Evolutionary conservation across 1,140 invertebrate species (phyloP).

Genomic region (Calliphora vicina): DNA sequence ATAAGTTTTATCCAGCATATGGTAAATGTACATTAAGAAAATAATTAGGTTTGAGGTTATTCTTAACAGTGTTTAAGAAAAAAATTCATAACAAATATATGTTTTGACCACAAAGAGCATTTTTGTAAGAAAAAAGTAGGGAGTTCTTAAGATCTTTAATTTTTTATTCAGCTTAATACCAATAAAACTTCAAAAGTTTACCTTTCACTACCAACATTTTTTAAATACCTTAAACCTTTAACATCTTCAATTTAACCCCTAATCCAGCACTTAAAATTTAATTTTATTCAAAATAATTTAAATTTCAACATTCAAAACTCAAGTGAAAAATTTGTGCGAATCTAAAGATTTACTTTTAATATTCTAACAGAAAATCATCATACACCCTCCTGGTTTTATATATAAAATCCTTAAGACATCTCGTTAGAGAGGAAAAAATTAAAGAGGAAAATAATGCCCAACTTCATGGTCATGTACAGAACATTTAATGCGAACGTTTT

Average conservation of each 20-base stretch:
- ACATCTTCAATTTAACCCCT: too few relatives aligned
- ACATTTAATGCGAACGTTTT: slow-evolving; percentile 5
- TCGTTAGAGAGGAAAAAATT: not conserved
- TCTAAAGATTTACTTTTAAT: not conserved
- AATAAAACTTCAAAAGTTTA: too few relatives aligned
- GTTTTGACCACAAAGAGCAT: too few relatives aligned
- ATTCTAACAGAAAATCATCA: not conserved
- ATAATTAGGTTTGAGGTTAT: not conserved
- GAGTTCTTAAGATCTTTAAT: too few relatives aligned
- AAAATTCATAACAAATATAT: too few relatives aligned
- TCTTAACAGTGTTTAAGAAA: too few relatives aligned
- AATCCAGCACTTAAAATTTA: not conserved
- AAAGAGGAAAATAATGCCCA: not conserved
- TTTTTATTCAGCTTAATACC: too few relatives aligned
- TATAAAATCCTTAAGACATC: not conserved
- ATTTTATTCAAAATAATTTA: not conserved
- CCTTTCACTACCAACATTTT: too few relatives aligned
- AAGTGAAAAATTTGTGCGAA: not conserved
- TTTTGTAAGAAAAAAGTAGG: too few relatives aligned
- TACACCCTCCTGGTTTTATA: not conserved
- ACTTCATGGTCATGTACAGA: not conserved
- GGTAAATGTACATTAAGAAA: not conserved
- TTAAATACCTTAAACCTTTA: too few relatives aligned
- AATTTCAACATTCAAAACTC: not conserved
- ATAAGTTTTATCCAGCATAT: not conserved